Conservation (phyloP, 2,888 invertebrate genomes). For the Oscheius onirici region DNA sequence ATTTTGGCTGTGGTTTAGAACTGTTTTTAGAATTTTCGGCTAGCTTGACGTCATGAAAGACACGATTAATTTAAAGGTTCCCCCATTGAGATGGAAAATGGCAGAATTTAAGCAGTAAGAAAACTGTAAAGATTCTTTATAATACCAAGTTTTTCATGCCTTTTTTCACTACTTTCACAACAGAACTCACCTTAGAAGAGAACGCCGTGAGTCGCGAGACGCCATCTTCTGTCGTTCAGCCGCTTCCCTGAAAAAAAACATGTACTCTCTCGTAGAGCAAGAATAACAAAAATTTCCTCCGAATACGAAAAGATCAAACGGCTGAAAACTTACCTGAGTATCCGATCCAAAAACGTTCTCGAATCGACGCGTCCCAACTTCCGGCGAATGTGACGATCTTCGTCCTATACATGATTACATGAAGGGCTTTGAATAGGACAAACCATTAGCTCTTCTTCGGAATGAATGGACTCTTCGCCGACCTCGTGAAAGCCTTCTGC, state of each 20-base stretch:
- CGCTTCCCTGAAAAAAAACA: constrained; percentile 17
- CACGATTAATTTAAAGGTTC: no score
- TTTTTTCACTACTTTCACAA: no score
- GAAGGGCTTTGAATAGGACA: not conserved
- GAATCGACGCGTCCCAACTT: constrained; percentile 22
- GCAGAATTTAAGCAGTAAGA: no score
- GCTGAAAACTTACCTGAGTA: not conserved
- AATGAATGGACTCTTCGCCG: constrained; percentile 2
- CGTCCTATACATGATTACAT: not conserved
- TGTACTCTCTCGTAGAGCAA: no score
- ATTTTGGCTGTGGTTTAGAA: no score
- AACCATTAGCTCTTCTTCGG: constrained; percentile 4
- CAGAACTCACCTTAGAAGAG: constrained; percentile 8
- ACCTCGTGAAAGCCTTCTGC: not conserved
- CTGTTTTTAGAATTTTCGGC: no score
- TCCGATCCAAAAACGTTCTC: constrained; percentile 18
- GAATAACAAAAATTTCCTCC: no score
- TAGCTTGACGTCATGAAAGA: no score
- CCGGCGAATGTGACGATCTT: constrained; percentile 4
- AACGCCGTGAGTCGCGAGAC: constrained; percentile 6
- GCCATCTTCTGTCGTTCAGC: not conserved
- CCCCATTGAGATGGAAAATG: no score
- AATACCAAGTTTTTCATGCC: no score
- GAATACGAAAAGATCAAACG: no score
- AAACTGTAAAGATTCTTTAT: no score